Evolutionary conservation across 2,113 vertebrate species (phyloP).

Genomic region (Paralichthys olivaceus): DNA sequence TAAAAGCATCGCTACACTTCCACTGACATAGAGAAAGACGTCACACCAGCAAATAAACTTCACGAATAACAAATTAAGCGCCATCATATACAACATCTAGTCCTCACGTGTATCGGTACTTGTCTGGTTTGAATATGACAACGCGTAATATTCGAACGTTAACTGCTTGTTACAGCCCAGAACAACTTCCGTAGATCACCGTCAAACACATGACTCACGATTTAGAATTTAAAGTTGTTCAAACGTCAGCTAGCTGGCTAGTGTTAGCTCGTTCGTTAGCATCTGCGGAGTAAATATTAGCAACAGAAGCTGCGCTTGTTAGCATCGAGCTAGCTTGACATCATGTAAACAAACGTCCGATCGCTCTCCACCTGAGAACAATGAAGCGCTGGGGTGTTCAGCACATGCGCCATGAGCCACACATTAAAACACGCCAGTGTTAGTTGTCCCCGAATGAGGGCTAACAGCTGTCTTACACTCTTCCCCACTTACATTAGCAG

Average conservation of each 20-base stretch:
- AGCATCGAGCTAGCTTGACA: conserved; percentile 3
- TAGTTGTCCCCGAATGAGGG: too few relatives aligned
- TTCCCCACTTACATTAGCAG: conserved; percentile 12
- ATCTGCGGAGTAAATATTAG: conserved; percentile 6
- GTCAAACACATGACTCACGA: neutral
- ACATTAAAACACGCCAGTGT: rapidly evolving
- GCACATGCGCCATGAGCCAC: rapidly evolving
- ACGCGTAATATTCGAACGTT: too few relatives aligned
- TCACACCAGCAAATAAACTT: neutral
- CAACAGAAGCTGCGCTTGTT: neutral
- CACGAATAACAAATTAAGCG: neutral
- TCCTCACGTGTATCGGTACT: conserved; percentile 18
- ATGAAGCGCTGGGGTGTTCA: neutral
- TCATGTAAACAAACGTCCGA: conserved; percentile 53
- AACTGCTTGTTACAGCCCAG: neutral
- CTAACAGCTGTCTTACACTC: neutral
- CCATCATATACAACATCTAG: neutral
- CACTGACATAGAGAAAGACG: neutral
- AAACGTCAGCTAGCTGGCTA: neutral
- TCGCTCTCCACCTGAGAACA: neutral
- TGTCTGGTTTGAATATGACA: neutral
- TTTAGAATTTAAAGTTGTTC: neutral
- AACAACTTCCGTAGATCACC: neutral
- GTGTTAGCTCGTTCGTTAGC: conserved; percentile 19
- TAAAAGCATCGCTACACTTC: neutral